Conservation (phyloP, 2,888 invertebrate genomes). For the Melanchra persicariae region DNA sequence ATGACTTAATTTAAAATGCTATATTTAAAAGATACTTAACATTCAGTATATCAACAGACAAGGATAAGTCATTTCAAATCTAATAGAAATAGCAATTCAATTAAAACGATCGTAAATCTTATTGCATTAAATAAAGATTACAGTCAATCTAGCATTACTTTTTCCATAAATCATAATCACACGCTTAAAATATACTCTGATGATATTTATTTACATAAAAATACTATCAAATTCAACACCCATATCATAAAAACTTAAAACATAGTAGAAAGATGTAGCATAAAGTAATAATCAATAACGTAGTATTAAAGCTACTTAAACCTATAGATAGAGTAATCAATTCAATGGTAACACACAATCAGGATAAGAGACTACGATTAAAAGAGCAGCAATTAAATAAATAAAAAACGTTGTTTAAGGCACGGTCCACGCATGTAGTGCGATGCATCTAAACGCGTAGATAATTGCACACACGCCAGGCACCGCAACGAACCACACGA, state of each 20-base stretch:
- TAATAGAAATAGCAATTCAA: constrained; percentile 36
- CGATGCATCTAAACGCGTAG: constrained; percentile 73
- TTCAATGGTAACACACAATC: neutral
- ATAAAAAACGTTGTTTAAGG: constrained; percentile 20
- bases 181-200: constrained; percentile 32
- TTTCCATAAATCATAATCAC: constrained; percentile 48
- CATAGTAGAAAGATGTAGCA: neutral
- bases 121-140: constrained; percentile 46
- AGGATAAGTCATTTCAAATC: constrained; percentile 26
- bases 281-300: constrained; percentile 14
- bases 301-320: neutral
- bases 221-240: constrained; percentile 28
- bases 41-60: too few species aligned
- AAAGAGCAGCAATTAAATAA: constrained; percentile 40
- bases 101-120: constrained; percentile 40
- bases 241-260: constrained; percentile 2
- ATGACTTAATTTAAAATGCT: neutral
- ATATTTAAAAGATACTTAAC: neutral
- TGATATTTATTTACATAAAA: constrained; percentile 43
- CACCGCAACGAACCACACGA: constrained; percentile 62
- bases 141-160: constrained; percentile 20
- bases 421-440: constrained; percentile 44
- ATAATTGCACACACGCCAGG: constrained; percentile 73
- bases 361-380: constrained; percentile 39
- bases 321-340: neutral